Evolutionary conservation across 2,113 vertebrate genomes (phyloP).

Genomic region (Bolborhynchus lineola): DNA sequence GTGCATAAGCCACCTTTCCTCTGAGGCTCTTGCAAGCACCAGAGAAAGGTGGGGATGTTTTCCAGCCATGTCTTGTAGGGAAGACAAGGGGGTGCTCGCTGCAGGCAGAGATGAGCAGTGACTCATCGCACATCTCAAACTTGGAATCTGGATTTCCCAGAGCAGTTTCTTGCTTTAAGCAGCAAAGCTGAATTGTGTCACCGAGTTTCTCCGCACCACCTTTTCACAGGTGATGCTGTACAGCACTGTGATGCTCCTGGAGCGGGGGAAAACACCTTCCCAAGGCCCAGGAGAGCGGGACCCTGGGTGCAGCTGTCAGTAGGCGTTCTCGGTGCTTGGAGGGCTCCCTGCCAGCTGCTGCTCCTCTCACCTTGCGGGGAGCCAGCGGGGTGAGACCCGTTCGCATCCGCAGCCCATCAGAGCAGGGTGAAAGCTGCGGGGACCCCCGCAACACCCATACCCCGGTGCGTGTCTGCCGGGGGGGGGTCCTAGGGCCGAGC

Average conservation of each 20-base stretch:
- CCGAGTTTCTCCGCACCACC: neutral
- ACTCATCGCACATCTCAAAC: neutral
- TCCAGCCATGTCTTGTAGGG: neutral
- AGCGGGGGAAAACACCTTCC: too few relatives aligned
- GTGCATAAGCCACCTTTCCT: neutral
- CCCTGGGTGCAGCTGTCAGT: neutral
- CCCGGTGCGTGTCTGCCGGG: too few relatives aligned
- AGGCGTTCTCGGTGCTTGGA: neutral
- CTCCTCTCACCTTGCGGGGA: neutral
- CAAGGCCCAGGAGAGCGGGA: neutral
- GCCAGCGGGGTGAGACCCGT: neutral
- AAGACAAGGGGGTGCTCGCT: neutral
- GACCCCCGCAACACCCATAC: too few relatives aligned
- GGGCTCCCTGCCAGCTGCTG: neutral
- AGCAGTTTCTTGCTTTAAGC: neutral
- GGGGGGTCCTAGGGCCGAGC: too few relatives aligned
- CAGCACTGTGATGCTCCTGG: neutral
- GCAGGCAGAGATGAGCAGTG: neutral
- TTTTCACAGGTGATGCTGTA: neutral
- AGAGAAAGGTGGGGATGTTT: neutral
- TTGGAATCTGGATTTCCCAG: neutral
- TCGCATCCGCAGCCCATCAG: neutral
- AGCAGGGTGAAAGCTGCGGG: too few relatives aligned
- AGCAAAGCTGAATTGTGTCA: neutral
- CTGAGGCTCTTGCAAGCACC: neutral